phyloP scores from a whole-genome alignment of 2,888 invertebrate species.

The Ornithoptera alexandrae region DNA sequence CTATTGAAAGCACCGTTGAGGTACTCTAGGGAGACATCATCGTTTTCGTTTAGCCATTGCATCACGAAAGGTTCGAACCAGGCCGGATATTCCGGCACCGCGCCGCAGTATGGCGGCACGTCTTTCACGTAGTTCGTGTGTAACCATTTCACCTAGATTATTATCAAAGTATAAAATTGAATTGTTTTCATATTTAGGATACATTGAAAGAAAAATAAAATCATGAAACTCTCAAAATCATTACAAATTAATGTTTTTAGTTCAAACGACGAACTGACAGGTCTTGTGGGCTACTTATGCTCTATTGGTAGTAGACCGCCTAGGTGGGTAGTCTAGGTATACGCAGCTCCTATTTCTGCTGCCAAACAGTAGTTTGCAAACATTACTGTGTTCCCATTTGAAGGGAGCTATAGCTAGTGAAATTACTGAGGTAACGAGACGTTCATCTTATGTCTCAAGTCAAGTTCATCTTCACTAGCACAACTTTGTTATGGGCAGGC shows the following conservation, averaged over 20 bases:
- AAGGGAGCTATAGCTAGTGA: too few relatives aligned
- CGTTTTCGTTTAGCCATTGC: conserved; percentile 99
- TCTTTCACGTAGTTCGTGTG: conserved; percentile 99
- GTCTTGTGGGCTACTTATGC: too few relatives aligned
- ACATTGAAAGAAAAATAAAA: background rate
- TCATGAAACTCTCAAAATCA: background rate
- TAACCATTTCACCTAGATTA: conserved; percentile 92
- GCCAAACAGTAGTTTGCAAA: too few relatives aligned
- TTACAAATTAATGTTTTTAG: background rate
- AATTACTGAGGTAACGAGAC: too few relatives aligned
- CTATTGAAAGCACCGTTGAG: conserved; percentile 98
- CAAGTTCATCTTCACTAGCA: too few relatives aligned
- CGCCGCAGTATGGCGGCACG: conserved; percentile 97
- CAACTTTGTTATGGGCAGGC: too few relatives aligned
- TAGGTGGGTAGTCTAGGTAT: too few relatives aligned
- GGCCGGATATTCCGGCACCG: conserved; percentile 98
- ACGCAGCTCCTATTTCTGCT: too few relatives aligned
- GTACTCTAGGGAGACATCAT: conserved; percentile 99
- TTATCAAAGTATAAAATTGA: background rate
- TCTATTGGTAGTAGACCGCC: too few relatives aligned
- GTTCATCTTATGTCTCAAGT: too few relatives aligned
- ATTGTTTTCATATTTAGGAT: background rate
- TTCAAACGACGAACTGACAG: too few relatives aligned
- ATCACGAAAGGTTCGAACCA: conserved; percentile 99
- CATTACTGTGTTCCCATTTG: too few relatives aligned